A percentile compares a stretch with the other conserved stretches of the same genome.
phyloP scores from a whole-genome alignment of 2,888 invertebrate species.

The Tanypteryx hageni region DNA sequence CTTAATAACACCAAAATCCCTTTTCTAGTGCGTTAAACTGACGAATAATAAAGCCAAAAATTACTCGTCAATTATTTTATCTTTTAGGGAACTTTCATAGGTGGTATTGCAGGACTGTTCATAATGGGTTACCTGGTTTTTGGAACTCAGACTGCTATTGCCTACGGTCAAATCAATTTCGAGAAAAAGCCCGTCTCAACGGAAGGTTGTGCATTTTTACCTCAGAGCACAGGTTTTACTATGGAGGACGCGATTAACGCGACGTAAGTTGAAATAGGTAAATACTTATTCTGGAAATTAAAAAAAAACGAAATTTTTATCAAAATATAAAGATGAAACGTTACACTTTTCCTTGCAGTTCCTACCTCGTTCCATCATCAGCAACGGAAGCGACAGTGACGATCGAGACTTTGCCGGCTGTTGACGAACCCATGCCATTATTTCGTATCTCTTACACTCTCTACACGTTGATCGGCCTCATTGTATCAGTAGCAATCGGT shows the following conservation, averaged over 20 bases:
- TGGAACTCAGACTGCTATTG: conserved; percentile 83
- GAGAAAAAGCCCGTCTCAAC: conserved; percentile 63
- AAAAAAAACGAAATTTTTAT: too few species aligned
- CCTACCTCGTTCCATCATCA: too few species aligned
- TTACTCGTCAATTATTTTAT: not conserved
- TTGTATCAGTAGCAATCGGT: conserved; percentile 82
- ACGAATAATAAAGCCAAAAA: too few species aligned
- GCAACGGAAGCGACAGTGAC: not conserved
- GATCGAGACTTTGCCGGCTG: not conserved
- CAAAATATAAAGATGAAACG: too few species aligned
- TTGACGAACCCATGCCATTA: conserved; percentile 71
- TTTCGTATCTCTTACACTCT: conserved; percentile 87
- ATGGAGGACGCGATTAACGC: not conserved
- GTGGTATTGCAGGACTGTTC: conserved; percentile 81
- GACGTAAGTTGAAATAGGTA: not conserved
- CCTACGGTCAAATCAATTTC: conserved; percentile 74
- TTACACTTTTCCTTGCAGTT: too few species aligned
- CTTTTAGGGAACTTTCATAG: conserved; percentile 79
- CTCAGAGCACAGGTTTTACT: conserved; percentile 68
- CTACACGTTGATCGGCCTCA: conserved; percentile 84
- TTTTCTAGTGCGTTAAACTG: too few species aligned
- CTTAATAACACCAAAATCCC: too few species aligned
- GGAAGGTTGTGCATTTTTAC: conserved; percentile 60
- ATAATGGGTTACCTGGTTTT: conserved; percentile 81
- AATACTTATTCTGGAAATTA: too few species aligned